Base-by-base conservation (phyloP, 2,888 invertebrate species). In the Aleiodes leptofemur region DNA sequence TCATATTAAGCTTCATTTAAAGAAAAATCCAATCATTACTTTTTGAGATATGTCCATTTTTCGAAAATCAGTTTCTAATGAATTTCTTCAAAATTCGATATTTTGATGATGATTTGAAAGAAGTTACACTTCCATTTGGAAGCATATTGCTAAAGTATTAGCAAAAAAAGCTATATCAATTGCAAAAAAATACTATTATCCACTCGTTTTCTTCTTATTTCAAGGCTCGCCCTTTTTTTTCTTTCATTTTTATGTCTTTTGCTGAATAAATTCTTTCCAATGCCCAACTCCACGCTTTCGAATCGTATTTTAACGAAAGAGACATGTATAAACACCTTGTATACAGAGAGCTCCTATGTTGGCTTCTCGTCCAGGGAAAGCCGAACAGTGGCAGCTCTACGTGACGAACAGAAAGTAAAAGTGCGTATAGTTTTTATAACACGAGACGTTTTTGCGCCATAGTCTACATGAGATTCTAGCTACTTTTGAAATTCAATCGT, bases 341-440 rank as follows among this genome's bases (percentile, higher is more conserved):
- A 13, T n/a, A 23, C 23, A 23, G 23, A 23, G 23, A 16, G 50
- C 53, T 34, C 48, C 23, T 16, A 3, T 53, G 16, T 16, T 48
- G 16, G 48, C 43, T 64, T 14, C 43, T 79, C 73, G 77, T 77
- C 79, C 78, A 77, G 79, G 79, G 79, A 79, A 79, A 79, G 79
- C 79, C 78, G 78, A 75, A 77, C 73, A 78, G 78, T 73, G 59
- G 76, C 72, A 77, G 73, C 77, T 56, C 38, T 78, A 78, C 78
- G 76, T 78, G 78, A 78, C 78, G 77, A 51, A 77, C 79, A 75
- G 74, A 79, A 79, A 79, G 78, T 78, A 78, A 79, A 79, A 79
- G 79, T 78, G 76, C 78, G 77, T 79, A 70, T 71, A 31, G 73
- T 23, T 23, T 23, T 23, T 23, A 23, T 77, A 71, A 72, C 71